A percentile compares a stretch with the other conserved stretches of the same genome.
Evolutionary conservation across 2,797 vertebrate genomes (phyloP).

Genomic region (Sebastiscus tertius): DNA sequence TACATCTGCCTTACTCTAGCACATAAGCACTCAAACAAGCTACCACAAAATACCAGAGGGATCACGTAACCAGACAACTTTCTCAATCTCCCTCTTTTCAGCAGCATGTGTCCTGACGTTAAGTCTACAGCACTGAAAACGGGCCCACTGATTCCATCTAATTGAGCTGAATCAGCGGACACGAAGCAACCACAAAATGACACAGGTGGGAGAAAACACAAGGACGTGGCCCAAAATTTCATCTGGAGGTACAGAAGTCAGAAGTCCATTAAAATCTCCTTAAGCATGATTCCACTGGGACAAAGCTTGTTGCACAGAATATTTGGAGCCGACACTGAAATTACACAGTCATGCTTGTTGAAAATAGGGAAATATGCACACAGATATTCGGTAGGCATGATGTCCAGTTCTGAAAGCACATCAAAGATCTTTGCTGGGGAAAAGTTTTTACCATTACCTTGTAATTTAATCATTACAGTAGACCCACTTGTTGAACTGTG

Average conservation of each 20-base stretch:
- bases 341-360: background rate
- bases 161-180: conserved; percentile 61
- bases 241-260: background rate
- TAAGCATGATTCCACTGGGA: background rate
- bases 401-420: background rate
- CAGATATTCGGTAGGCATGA: background rate
- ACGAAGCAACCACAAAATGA: conserved; percentile 42
- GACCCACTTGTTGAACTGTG: background rate
- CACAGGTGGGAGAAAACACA: conserved; percentile 44
- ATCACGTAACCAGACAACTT: conserved; percentile 55
- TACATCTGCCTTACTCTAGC: conserved; percentile 9
- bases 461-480: background rate
- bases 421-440: background rate
- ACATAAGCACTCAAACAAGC: conserved; percentile 46
- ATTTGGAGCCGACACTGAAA: background rate
- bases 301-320: background rate
- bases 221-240: background rate
- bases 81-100: conserved; percentile 41
- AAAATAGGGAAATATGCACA: background rate
- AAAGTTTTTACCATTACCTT: background rate
- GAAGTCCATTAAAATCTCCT: background rate
- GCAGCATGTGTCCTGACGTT: conserved; percentile 39
- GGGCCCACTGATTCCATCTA: conserved; percentile 18
- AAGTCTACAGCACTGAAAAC: conserved; percentile 17
- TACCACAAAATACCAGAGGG: conserved; percentile 65